Percentiles rank a stretch among this genome's conserved stretches.
Evolutionary conservation across 2,888 invertebrate species (phyloP).

Genomic region (Microdon myrmicae): DNA sequence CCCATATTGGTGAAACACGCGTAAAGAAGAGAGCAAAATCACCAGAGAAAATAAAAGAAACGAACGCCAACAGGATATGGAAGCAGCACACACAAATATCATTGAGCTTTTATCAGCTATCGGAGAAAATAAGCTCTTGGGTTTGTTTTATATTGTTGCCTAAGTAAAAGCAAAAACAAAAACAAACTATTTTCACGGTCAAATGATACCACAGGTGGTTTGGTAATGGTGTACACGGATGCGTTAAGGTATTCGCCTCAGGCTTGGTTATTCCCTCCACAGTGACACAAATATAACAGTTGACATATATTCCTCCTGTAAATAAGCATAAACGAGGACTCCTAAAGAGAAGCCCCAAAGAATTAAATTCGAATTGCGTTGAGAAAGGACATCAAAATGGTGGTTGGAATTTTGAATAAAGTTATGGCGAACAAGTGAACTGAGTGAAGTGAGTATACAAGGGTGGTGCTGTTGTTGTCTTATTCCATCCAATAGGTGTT

Average conservation of each 20-base stretch:
- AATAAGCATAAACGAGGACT: too few species aligned
- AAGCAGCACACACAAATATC: constrained; percentile 28
- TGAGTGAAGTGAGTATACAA: too few species aligned
- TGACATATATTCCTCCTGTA: constrained; percentile 10
- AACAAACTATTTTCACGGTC: constrained; percentile 48
- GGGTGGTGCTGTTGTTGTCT: too few species aligned
- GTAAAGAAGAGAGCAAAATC: too few species aligned
- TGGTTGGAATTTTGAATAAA: neutral
- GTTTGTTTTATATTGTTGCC: constrained; percentile 6
- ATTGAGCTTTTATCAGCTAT: constrained; percentile 26
- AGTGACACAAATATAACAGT: constrained; percentile 8
- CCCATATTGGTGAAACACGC: neutral
- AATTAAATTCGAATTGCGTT: constrained; percentile 1
- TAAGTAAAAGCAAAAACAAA: too few species aligned
- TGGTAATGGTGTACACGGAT: constrained; percentile 29
- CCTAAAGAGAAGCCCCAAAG: too few species aligned
- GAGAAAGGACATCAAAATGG: neutral
- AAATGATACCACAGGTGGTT: constrained; percentile 50
- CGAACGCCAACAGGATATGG: too few species aligned
- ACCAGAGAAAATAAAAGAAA: too few species aligned
- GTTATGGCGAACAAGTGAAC: neutral
- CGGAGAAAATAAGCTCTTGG: constrained; percentile 17
- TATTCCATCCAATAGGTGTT: too few species aligned
- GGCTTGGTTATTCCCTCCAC: constrained; percentile 8
- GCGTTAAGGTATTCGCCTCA: constrained; percentile 3